Conservation (phyloP, 2,113 vertebrate species). For the Sakesphorus luctuosus region DNA sequence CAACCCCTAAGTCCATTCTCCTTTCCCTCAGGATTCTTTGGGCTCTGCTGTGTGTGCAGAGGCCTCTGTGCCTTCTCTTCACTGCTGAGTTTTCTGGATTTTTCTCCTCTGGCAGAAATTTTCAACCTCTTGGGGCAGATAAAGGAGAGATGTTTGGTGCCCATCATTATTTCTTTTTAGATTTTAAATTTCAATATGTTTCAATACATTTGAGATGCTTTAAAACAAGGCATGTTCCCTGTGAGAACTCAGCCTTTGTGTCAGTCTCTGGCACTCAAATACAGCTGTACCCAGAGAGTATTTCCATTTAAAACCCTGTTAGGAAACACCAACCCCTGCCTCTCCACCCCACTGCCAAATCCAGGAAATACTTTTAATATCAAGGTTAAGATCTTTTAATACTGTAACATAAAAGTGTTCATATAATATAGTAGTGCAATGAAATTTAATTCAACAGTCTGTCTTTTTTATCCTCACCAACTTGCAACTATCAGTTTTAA, state of each 20-base stretch:
- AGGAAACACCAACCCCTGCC: background rate
- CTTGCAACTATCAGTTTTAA: constrained; percentile 3
- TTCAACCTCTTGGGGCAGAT: background rate
- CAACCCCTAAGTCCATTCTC: background rate
- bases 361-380: background rate
- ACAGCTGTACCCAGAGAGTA: background rate
- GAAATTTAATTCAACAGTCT: background rate
- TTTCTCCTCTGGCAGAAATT: background rate
- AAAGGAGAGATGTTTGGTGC: background rate
- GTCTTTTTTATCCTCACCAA: constrained; percentile 7
- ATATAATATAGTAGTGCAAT: background rate
- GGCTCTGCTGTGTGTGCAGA: background rate
- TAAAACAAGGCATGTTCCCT: background rate
- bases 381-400: background rate
- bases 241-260: background rate
- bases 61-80: background rate
- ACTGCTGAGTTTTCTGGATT: background rate
- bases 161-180: background rate
- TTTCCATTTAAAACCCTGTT: constrained; percentile 1
- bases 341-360: background rate
- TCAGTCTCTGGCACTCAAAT: background rate
- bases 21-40: background rate
- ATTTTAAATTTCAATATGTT: background rate
- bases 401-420: background rate
- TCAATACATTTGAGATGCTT: background rate